These are phyloP conservation scores for Acanthococcus lagerstroemiae DNA, from an alignment of 2,888 invertebrate species.

Conservation along the genomic window DNA sequence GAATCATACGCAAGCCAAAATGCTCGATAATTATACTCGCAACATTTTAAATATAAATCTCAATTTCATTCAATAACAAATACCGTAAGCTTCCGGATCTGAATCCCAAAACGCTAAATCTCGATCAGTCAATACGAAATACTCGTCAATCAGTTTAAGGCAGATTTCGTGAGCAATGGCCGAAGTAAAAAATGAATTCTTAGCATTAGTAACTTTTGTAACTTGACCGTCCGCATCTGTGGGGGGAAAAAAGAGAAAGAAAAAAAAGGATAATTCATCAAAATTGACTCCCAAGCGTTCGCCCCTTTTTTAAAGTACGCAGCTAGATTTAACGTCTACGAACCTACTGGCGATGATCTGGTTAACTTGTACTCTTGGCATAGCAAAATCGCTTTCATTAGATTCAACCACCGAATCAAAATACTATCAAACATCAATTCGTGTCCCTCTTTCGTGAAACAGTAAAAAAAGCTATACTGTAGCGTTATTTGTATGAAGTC, in stretches of 20 bases:
- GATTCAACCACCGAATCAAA: conserved; percentile 78
- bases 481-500: conserved; percentile 68
- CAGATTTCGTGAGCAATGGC: conserved; percentile 71
- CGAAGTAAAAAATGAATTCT: conserved; percentile 55
- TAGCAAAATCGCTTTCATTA: conserved; percentile 72
- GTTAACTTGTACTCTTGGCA: conserved; percentile 60
- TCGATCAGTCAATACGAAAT: conserved; percentile 71
- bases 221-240: conserved; percentile 42
- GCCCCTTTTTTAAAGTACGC: too few species aligned
- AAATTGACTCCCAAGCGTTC: neutral
- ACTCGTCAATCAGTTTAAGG: conserved; percentile 72
- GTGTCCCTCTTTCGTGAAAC: conserved; percentile 75
- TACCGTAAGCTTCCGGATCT: conserved; percentile 58
- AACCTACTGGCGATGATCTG: neutral
- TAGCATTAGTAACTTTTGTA: conserved; percentile 21
- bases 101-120: conserved; percentile 81
- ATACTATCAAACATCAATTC: conserved; percentile 70
- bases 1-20: too few species aligned
- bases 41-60: too few species aligned
- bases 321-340: neutral
- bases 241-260: conserved; percentile 19
- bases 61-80: neutral
- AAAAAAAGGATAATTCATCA: neutral
- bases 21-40: neutral
- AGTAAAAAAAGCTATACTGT: conserved; percentile 73